These are phyloP conservation scores for Nanorana parkeri DNA, from an alignment of 2,113 vertebrate species.

Conservation along the genomic window DNA sequence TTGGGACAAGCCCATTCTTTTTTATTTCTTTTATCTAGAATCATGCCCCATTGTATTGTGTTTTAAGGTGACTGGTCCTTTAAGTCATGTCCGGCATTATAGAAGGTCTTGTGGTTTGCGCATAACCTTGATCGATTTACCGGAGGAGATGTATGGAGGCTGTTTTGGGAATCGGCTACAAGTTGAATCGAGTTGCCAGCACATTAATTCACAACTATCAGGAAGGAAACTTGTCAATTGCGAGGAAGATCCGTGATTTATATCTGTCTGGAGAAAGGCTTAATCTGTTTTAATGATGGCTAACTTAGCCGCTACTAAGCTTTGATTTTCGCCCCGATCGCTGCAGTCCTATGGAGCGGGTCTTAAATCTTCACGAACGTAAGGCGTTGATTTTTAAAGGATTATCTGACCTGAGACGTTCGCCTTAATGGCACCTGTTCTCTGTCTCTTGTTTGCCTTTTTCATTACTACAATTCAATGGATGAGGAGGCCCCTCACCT, in stretches of 20 bases:
- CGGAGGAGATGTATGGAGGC: slow-evolving; percentile 66
- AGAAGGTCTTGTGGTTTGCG: slow-evolving; percentile 57
- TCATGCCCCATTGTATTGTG: no score
- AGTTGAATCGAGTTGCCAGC: slow-evolving; percentile 60
- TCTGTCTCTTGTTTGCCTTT: slow-evolving; percentile 62
- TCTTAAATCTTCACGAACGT: slow-evolving; percentile 40
- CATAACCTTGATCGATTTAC: slow-evolving; percentile 67
- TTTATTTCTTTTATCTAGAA: no score
- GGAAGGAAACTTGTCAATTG: slow-evolving; percentile 56
- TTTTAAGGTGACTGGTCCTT: no score
- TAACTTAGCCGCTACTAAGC: slow-evolving; percentile 4
- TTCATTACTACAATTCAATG: slow-evolving; percentile 73
- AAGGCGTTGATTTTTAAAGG: slow-evolving; percentile 53
- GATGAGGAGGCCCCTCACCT: slow-evolving; percentile 68
- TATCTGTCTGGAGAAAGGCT: slow-evolving; percentile 19
- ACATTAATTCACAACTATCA: slow-evolving; percentile 63
- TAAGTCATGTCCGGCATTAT: no score
- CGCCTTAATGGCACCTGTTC: slow-evolving; percentile 64
- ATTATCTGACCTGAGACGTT: slow-evolving; percentile 61
- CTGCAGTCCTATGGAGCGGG: slow-evolving; percentile 10
- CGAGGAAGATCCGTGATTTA: slow-evolving; percentile 44
- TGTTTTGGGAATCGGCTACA: slow-evolving; percentile 65
- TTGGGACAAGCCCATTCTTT: no score
- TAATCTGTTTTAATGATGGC: slow-evolving; percentile 34
- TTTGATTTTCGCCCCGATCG: slow-evolving; percentile 36